These are phyloP conservation scores for Oryctolagus cuniculus DNA, from an alignment of 2,113 vertebrate genomes.

Conservation along the genomic window mOryCun1.1 NC_091440.1:65264001-65264500, in stretches of 20 bases:
- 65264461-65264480: not conserved
- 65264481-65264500: not conserved
- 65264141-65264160: not conserved
- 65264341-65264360: not conserved
- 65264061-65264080: too few relatives aligned
- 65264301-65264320: not conserved
- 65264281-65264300: not conserved
- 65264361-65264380: not conserved
- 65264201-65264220: not conserved
- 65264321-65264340: not conserved
- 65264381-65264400: not conserved
- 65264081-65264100: too few relatives aligned
- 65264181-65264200: not conserved
- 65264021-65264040: too few relatives aligned
- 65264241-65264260: not conserved
- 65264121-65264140: not conserved
- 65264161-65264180: not conserved
- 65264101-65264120: too few relatives aligned
- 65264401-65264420: too few relatives aligned
- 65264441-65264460: not conserved
- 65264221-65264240: not conserved
- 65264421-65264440: not conserved
- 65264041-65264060: too few relatives aligned
- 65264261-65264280: not conserved
- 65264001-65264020: too few relatives aligned